A percentile compares a stretch with the other conserved stretches of the same genome.
These are phyloP conservation scores for Motacilla tschutschensis DNA, from an alignment of 2,113 vertebrate species.

Conservation along the genomic window DNA sequence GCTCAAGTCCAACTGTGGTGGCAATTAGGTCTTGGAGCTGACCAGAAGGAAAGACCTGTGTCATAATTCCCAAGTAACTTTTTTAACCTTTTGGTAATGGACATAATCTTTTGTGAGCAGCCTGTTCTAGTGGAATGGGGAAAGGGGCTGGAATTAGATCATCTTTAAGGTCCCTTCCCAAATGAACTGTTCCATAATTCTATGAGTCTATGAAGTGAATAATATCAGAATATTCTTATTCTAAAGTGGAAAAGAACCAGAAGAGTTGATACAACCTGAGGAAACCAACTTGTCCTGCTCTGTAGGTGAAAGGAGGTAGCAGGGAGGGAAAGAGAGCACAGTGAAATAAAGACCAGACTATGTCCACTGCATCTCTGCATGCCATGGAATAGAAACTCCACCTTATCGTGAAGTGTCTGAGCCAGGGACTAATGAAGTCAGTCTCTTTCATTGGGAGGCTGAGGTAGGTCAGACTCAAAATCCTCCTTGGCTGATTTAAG, in stretches of 20 bases:
- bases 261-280: neutral
- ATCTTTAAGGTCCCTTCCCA: neutral
- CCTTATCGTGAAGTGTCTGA: neutral
- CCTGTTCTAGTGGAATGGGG: neutral
- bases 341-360: neutral
- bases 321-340: neutral
- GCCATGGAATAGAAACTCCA: neutral
- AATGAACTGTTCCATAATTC: neutral
- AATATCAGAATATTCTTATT: neutral
- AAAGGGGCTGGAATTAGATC: neutral
- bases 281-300: neutral
- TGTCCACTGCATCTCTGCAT: neutral
- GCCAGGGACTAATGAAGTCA: neutral
- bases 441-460: neutral
- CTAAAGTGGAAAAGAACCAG: neutral
- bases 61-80: neutral
- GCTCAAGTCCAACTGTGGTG: neutral
- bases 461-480: neutral
- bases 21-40: neutral
- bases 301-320: neutral
- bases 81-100: neutral
- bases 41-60: neutral
- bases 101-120: neutral
- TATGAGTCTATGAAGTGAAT: neutral
- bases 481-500: neutral